phyloP scores from a whole-genome alignment of 2,113 vertebrate species.

The Hystrix brachyura region DNA sequence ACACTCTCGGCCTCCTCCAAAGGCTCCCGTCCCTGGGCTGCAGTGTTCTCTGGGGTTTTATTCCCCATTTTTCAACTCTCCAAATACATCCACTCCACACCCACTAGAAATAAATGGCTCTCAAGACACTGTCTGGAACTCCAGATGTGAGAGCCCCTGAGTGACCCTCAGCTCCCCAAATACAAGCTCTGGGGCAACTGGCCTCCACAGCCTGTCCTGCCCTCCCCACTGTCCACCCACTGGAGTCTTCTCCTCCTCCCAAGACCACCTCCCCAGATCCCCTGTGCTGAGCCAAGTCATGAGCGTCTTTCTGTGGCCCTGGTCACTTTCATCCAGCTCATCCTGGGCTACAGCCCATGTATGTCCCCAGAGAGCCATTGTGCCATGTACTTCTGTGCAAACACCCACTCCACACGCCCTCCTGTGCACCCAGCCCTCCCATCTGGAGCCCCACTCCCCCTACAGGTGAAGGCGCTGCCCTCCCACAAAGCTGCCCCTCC shows the following conservation, averaged over 20 bases:
- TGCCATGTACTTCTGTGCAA: background rate
- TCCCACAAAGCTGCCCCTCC: background rate
- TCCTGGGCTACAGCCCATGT: too few species aligned
- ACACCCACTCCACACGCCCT: background rate
- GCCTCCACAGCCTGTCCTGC: background rate
- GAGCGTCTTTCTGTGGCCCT: background rate
- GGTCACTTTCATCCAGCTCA: background rate
- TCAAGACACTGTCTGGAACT: background rate
- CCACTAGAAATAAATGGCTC: constrained; percentile 40
- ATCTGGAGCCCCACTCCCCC: too few species aligned
- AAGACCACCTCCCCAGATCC: background rate
- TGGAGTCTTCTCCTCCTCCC: background rate
- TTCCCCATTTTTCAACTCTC: constrained; percentile 30
- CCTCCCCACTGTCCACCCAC: background rate
- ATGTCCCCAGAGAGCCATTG: background rate
- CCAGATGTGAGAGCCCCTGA: background rate
- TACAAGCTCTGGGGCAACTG: background rate
- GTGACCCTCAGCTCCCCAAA: background rate
- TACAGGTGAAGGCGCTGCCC: background rate
- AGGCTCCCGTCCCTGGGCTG: background rate
- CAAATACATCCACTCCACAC: constrained; percentile 28
- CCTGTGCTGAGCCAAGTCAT: background rate
- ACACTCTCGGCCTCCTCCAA: background rate
- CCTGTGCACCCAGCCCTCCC: background rate
- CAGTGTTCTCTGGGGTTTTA: background rate